Evolutionary conservation across 23 tunicate species (phyloP).

Genomic region (Corella eumyota): DNA sequence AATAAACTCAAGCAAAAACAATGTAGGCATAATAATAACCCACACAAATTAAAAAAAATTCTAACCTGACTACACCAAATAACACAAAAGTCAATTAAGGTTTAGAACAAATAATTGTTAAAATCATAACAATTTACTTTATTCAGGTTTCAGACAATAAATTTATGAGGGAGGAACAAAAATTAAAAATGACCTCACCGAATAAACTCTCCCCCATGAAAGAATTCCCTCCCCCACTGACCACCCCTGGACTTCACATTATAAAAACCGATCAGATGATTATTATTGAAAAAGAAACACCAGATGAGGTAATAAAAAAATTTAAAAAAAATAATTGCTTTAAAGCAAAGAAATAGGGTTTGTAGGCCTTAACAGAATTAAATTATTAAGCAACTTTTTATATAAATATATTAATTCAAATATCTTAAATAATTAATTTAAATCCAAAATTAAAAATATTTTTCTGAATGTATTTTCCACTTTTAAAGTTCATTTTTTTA

Average conservation of each 20-base stretch:
- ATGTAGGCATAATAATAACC: too few relatives aligned
- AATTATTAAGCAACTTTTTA: too few relatives aligned
- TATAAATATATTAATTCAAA: neutral
- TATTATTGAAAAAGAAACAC: slow-evolving; percentile 41
- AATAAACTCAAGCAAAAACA: too few relatives aligned
- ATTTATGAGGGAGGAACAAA: slow-evolving; percentile 34
- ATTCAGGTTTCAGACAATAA: slow-evolving; percentile 63
- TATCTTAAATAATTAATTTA: neutral
- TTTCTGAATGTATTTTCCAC: neutral
- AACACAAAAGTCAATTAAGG: too few relatives aligned
- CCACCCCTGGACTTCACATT: slow-evolving; percentile 17
- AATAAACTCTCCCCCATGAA: neutral
- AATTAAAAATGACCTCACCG: slow-evolving; percentile 11
- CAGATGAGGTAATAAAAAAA: neutral
- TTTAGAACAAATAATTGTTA: too few relatives aligned
- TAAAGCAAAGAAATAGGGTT: too few relatives aligned
- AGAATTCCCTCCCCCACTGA: slow-evolving; percentile 7
- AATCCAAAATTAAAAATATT: neutral
- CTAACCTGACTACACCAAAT: too few relatives aligned
- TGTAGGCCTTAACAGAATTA: too few relatives aligned
- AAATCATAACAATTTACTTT: neutral
- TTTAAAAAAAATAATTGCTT: too few relatives aligned
- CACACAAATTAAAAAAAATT: too few relatives aligned
- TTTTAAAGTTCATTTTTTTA: too few relatives aligned
- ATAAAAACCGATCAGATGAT: slow-evolving; percentile 32